Percentiles rank a stretch among this genome's conserved stretches.
Conservation (phyloP, 2,888 invertebrate species). For the Globia sparganii region DNA sequence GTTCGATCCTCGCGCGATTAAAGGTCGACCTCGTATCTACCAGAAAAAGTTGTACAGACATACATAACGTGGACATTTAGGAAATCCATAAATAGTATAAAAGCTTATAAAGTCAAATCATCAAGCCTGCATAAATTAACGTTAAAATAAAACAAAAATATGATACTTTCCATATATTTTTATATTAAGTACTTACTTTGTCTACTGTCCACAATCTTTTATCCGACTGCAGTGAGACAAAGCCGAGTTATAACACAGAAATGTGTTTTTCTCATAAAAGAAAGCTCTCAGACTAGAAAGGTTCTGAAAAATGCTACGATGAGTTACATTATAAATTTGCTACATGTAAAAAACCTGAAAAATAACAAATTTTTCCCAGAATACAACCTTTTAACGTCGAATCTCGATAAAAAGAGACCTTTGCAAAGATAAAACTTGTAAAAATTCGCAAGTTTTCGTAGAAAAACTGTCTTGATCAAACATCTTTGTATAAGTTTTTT, state of each 20-base stretch:
- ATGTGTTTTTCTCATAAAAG: conserved; percentile 20
- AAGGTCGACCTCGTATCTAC: neutral
- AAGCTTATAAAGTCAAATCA: neutral
- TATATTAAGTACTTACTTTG: neutral
- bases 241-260: conserved; percentile 21
- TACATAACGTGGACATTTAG: neutral
- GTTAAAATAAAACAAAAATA: neutral
- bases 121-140: neutral
- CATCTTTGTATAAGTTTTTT: conserved; percentile 30
- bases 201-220: conserved; percentile 1
- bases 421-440: conserved; percentile 38
- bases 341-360: neutral
- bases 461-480: conserved; percentile 21
- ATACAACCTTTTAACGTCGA: conserved; percentile 30
- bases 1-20: neutral
- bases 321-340: conserved; percentile 4
- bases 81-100: neutral
- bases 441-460: conserved; percentile 38
- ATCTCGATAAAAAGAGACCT: conserved; percentile 49
- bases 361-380: neutral
- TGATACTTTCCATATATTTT: neutral
- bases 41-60: neutral
- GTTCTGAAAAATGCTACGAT: neutral
- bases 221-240: conserved; percentile 26
- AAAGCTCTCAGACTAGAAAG: neutral